These are phyloP conservation scores for Nemopilema nomurai DNA, from an alignment of 30 jellyfish, hydroid and myxozoan species.

Conservation along the genomic window DNA sequence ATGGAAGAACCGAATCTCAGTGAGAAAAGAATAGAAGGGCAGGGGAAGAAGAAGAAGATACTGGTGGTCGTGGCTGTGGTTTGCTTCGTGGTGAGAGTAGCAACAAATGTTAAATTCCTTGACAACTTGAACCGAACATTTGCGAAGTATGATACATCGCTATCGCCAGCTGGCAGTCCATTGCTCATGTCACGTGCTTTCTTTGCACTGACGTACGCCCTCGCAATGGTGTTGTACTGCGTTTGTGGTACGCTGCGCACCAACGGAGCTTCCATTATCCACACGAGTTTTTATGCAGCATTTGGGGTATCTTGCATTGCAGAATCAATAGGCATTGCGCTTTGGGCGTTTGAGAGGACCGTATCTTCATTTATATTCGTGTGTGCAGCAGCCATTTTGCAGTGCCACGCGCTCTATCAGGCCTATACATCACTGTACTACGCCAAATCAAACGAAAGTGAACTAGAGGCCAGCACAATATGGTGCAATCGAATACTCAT, in stretches of 20 bases:
- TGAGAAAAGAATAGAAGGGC: background rate
- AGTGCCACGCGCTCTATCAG: conserved; percentile 23
- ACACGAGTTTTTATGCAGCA: conserved; percentile 14
- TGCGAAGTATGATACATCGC: conserved; percentile 28
- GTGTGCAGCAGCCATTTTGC: conserved; percentile 27
- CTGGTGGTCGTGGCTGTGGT: conserved; percentile 27
- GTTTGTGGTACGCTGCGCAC: conserved; percentile 24
- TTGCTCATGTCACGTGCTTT: conserved; percentile 23
- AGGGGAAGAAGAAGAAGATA: conserved; percentile 17
- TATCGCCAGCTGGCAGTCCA: conserved; percentile 55
- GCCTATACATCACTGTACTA: conserved; percentile 43
- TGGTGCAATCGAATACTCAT: conserved; percentile 53
- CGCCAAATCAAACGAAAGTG: conserved; percentile 15
- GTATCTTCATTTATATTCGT: conserved; percentile 22
- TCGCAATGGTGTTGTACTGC: conserved; percentile 20
- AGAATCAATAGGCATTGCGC: conserved; percentile 18
- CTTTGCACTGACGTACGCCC: conserved; percentile 29
- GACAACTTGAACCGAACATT: conserved; percentile 15
- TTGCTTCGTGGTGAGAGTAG: conserved; percentile 9
- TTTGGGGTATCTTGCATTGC: conserved; percentile 31
- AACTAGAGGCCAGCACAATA: conserved; percentile 6
- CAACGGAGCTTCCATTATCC: background rate
- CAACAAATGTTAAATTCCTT: conserved; percentile 4
- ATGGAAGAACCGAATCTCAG: background rate
- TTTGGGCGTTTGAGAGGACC: conserved; percentile 38